These are phyloP conservation scores for Cladorhizidae sp. DNA, from an alignment of 37 sponge, comb jelly and placozoan species.

Conservation along the genomic window DNA sequence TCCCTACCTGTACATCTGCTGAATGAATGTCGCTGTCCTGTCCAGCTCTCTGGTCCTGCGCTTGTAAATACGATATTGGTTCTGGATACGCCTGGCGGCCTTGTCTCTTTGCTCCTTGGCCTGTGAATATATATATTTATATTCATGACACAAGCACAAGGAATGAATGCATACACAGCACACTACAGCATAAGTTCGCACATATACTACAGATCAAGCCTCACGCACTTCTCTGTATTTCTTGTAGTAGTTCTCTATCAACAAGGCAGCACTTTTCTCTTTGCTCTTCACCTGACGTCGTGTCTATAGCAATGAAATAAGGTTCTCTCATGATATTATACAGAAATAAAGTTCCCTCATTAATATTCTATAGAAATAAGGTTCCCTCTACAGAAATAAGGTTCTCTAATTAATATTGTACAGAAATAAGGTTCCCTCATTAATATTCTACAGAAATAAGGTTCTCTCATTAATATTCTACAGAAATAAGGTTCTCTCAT, in stretches of 20 bases:
- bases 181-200: too few relatives aligned
- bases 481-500: too few relatives aligned
- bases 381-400: too few relatives aligned
- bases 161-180: too few relatives aligned
- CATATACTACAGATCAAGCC: neutral
- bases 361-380: too few relatives aligned
- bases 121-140: neutral
- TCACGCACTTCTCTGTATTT: slow-evolving; percentile 49
- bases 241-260: slow-evolving; percentile 65
- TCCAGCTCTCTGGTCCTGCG: slow-evolving; percentile 45
- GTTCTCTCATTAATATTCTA: too few relatives aligned
- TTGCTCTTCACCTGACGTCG: slow-evolving; percentile 10
- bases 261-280: slow-evolving; percentile 60
- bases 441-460: too few relatives aligned
- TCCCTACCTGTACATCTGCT: slow-evolving; percentile 72
- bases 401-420: too few relatives aligned
- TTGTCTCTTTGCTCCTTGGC: slow-evolving; percentile 30
- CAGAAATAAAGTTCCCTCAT: too few relatives aligned
- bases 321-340: too few relatives aligned
- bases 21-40: slow-evolving; percentile 52
- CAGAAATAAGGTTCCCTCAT: too few relatives aligned
- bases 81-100: slow-evolving; percentile 55
- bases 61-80: slow-evolving; percentile 48
- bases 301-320: neutral
- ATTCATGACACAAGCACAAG: neutral